Base-by-base conservation (phyloP, 2,113 vertebrate genomes). In the Chloropsis hardwickii region DNA sequence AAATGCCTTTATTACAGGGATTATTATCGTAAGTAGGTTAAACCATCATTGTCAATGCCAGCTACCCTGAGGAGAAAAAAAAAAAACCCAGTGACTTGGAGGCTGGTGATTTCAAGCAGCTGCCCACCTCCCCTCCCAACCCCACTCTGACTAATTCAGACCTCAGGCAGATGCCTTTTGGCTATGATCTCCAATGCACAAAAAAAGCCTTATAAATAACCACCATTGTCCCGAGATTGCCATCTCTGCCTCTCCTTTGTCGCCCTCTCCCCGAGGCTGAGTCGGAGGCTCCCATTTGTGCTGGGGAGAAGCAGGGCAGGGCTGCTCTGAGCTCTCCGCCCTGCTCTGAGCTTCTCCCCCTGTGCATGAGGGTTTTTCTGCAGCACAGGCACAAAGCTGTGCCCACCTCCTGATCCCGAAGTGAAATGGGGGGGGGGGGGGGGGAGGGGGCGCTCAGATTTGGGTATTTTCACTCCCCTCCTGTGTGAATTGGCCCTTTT, bases 11-110 rank as follows among this genome's bases (percentile, higher is more conserved):
- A 95, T 97, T 95, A 91, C 40, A 82, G 95, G 65, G 84, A 91
- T 95, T 94, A 58, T 95, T 91, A 58, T 10, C 2, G 1, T 90
- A 97, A 97, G 95, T 97, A 97, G 97, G 95, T 97, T 97, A 97
- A 97, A 95, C 61, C 95, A 48, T 62, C 94, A 60, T 0, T 81
- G 87, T 95, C 88, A 96, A 96, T 95, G 88, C 83, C 88, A 87
- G 91, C 83, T 60, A 94, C 44, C 61, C 90, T 33, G 70, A 93
- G 92, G 81, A 95, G 71, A 60, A 72, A 94, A 71, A 67, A 71
- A 94, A 67, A 42, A 37, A n/a, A n/a, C n/a, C 37, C 4, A 81
- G 70, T 57, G 90, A 51, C 92, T 91, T 45, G 39, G 69, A 96
- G 67, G 50, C 57, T 60, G 67, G 65, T 86, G 96, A 88, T 87